phyloP scores from a whole-genome alignment of 2,888 invertebrate genomes.

The Nudaria mundana region DNA sequence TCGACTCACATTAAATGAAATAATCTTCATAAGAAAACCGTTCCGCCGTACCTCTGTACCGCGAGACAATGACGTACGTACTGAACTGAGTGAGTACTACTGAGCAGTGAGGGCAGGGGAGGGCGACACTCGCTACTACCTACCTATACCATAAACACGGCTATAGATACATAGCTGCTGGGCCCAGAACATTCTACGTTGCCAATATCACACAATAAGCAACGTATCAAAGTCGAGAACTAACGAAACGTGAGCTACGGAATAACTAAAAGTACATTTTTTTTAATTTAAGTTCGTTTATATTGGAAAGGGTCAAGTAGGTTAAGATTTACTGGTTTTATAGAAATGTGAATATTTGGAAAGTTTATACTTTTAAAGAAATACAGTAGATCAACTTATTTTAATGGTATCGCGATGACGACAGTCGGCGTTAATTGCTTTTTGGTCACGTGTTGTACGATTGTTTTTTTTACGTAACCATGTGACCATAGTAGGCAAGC shows the following conservation, averaged over 20 bases:
- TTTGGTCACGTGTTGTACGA: too few relatives aligned
- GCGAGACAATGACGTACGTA: slow-evolving; percentile 24
- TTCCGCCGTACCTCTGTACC: slow-evolving; percentile 16
- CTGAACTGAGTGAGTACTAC: too few relatives aligned
- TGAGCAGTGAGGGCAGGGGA: too few relatives aligned
- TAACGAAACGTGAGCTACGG: slow-evolving; percentile 18
- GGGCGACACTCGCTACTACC: not conserved
- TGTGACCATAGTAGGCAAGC: too few relatives aligned
- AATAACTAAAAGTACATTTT: not conserved
- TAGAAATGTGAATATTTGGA: too few relatives aligned
- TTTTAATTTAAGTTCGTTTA: not conserved
- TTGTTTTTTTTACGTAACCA: too few relatives aligned
- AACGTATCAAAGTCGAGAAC: slow-evolving; percentile 33
- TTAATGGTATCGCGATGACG: too few relatives aligned
- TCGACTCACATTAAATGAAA: slow-evolving; percentile 21
- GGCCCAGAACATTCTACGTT: slow-evolving; percentile 32
- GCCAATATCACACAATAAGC: slow-evolving; percentile 39
- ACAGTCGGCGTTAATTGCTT: too few relatives aligned
- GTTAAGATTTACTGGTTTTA: slow-evolving; percentile 1
- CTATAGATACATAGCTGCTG: slow-evolving; percentile 6
- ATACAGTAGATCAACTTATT: too few relatives aligned
- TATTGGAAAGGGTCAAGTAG: not conserved
- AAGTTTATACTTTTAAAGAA: too few relatives aligned
- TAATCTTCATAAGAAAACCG: slow-evolving; percentile 11
- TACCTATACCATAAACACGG: slow-evolving; percentile 14